These are phyloP conservation scores for Acanthopagrus latus DNA, from an alignment of 2,797 vertebrate species.

Conservation along the genomic window DNA sequence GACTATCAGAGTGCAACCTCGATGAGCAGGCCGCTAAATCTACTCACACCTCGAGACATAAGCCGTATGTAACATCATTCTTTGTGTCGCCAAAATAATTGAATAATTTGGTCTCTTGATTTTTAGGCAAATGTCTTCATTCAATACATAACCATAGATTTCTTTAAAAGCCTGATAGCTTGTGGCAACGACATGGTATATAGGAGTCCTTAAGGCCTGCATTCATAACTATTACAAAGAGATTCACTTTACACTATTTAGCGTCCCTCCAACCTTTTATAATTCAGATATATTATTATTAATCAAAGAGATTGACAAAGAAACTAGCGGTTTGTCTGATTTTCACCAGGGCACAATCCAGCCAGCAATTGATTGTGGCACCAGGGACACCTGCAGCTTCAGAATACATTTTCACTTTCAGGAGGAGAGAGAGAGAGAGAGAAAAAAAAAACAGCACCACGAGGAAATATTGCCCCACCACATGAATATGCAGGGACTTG, in stretches of 20 bases:
- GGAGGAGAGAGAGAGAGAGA: slow-evolving; percentile 55
- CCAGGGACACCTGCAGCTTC: slow-evolving; percentile 88
- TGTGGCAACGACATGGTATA: slow-evolving; percentile 25
- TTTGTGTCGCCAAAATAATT: not conserved
- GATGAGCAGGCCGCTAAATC: slow-evolving; percentile 39
- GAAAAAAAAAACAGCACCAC: slow-evolving; percentile 71
- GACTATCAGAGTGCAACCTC: slow-evolving; percentile 35
- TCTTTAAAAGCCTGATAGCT: slow-evolving; percentile 32
- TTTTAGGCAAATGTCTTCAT: slow-evolving; percentile 45
- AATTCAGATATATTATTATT: slow-evolving; percentile 79
- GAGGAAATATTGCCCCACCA: slow-evolving; percentile 85
- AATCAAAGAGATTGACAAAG: slow-evolving; percentile 83
- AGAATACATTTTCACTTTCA: slow-evolving; percentile 86
- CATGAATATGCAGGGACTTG: slow-evolving; percentile 90
- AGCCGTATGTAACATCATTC: slow-evolving; percentile 17
- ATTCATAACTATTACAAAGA: slow-evolving; percentile 72
- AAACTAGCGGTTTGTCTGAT: slow-evolving; percentile 84
- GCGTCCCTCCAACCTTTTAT: slow-evolving; percentile 70
- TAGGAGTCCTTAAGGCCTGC: slow-evolving; percentile 46
- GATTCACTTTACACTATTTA: slow-evolving; percentile 64
- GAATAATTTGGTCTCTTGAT: slow-evolving; percentile 14
- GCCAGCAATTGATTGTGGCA: slow-evolving; percentile 87
- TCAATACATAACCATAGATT: slow-evolving; percentile 39
- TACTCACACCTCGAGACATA: slow-evolving; percentile 39
- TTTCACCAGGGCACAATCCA: slow-evolving; percentile 82